Evolutionary conservation across 2,888 invertebrate species (phyloP).

Genomic region (Panzeria rudis): DNA sequence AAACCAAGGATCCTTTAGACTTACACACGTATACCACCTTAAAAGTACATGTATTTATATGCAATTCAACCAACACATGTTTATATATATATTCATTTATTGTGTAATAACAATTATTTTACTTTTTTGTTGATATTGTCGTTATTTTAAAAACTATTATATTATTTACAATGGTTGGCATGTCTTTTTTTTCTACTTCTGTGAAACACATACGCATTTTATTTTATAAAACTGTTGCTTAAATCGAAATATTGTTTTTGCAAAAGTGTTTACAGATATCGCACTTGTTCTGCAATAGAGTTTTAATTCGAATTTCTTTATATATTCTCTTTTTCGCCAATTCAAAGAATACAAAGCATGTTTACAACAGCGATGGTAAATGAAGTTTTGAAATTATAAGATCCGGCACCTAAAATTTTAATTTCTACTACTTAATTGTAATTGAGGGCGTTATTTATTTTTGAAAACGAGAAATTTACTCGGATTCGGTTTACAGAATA

Average conservation of each 20-base stretch:
- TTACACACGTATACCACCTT: too few species aligned
- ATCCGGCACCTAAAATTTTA: too few species aligned
- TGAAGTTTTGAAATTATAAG: not conserved
- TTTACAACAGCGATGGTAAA: not conserved
- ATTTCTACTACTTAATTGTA: too few species aligned
- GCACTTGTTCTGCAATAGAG: too few species aligned
- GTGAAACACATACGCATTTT: not conserved
- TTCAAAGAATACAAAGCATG: not conserved
- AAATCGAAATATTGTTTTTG: not conserved
- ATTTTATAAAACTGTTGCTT: not conserved
- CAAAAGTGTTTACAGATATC: too few species aligned
- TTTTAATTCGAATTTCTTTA: too few species aligned
- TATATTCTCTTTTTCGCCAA: too few species aligned
- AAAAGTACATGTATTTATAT: too few species aligned
- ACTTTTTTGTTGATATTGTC: constrained; percentile 48
- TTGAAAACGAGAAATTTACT: too few species aligned
- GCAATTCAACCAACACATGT: not conserved
- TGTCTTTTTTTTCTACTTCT: not conserved
- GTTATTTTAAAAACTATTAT: constrained; percentile 64
- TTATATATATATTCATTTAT: constrained; percentile 51
- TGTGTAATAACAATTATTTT: constrained; percentile 69
- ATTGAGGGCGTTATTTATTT: too few species aligned
- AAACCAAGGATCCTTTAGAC: not conserved
- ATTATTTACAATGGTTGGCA: constrained; percentile 34
- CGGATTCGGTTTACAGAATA: too few species aligned